Conservation (phyloP, 2,797 vertebrate genomes). For the Lacerta agilis region DNA sequence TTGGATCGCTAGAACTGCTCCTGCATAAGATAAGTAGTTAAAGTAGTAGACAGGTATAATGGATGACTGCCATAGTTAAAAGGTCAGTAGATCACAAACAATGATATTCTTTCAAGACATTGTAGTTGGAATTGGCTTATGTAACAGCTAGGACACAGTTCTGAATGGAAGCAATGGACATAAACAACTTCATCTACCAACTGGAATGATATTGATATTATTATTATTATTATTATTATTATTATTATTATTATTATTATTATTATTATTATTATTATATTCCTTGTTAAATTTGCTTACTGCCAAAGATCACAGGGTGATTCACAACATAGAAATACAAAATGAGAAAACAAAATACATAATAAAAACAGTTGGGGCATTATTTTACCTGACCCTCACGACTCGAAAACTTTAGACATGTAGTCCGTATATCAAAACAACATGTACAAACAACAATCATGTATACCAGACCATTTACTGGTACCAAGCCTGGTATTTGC, state of each 20-base stretch:
- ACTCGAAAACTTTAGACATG: not conserved
- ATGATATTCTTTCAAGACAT: slow-evolving; percentile 13
- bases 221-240: too few species aligned
- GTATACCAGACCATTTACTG: not conserved
- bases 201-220: not conserved
- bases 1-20: not conserved
- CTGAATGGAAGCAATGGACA: not conserved
- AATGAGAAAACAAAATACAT: too few species aligned
- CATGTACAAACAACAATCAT: not conserved
- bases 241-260: too few species aligned
- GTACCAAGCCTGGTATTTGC: not conserved
- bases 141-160: slow-evolving; percentile 8
- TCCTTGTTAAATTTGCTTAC: too few species aligned
- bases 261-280: too few species aligned
- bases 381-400: not conserved
- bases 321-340: too few species aligned
- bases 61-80: slow-evolving; percentile 23
- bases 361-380: too few species aligned
- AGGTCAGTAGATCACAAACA: slow-evolving; percentile 29
- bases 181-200: not conserved
- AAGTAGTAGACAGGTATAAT: not conserved
- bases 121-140: slow-evolving; percentile 16
- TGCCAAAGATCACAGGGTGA: too few species aligned
- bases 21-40: not conserved
- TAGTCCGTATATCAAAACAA: not conserved